A percentile compares a stretch with the other conserved stretches of the same genome.
phyloP scores from a whole-genome alignment of 2,113 vertebrate species.

The Dascyllus trimaculatus region DNA sequence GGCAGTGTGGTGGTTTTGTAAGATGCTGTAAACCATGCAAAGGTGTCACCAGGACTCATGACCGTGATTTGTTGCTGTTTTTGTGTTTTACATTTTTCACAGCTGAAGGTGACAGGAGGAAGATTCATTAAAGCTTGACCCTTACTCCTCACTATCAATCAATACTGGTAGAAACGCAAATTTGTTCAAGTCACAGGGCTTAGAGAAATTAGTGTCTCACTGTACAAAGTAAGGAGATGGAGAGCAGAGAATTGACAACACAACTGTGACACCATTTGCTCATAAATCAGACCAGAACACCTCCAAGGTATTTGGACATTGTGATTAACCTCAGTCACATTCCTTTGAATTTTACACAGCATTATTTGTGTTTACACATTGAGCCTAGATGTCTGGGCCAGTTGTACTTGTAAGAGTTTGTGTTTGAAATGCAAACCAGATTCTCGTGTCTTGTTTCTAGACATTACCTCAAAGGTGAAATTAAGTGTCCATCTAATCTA shows the following conservation, averaged over 20 bases:
- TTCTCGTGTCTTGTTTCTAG: not conserved
- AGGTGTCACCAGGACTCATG: not conserved
- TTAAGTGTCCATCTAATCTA: not conserved
- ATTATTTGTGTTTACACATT: not conserved
- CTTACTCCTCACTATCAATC: constrained; percentile 12
- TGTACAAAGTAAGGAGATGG: not conserved
- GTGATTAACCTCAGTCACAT: not conserved
- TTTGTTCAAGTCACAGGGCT: not conserved
- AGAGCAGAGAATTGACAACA: not conserved
- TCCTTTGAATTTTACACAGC: not conserved
- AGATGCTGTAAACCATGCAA: not conserved
- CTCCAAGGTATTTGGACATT: accelerated
- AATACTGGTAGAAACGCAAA: not conserved
- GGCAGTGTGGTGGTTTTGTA: constrained; percentile 7
- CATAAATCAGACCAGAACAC: constrained; percentile 16
- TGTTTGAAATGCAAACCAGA: constrained; percentile 7
- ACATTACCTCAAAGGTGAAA: not conserved
- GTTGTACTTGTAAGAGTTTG: not conserved
- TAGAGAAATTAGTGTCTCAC: not conserved
- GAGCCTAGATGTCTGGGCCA: not conserved
- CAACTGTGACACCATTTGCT: not conserved
- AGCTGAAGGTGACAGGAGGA: not conserved
- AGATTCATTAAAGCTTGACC: constrained; percentile 27
- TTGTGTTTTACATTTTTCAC: constrained; percentile 3
- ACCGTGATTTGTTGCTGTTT: constrained; percentile 1